phyloP scores from a whole-genome alignment of 1,140 invertebrate species.

The Halesus radiatus region DNA sequence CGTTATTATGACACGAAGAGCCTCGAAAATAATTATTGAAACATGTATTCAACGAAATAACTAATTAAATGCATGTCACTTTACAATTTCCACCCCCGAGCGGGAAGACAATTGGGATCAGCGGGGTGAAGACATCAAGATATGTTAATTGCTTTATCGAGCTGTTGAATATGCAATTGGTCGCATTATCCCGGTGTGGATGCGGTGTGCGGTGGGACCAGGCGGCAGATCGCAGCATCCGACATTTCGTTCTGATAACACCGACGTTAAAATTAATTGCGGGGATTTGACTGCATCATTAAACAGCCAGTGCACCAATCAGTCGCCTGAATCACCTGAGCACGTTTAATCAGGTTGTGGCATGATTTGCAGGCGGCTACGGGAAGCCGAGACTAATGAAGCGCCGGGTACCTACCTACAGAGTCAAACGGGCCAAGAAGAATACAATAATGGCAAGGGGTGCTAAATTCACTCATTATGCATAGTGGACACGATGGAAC shows the following conservation, averaged over 20 bases:
- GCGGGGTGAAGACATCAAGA: constrained; percentile 46
- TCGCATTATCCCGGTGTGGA: constrained; percentile 33
- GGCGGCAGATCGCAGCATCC: constrained; percentile 26
- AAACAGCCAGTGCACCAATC: constrained; percentile 18
- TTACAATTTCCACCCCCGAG: neutral
- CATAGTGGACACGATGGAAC: no score
- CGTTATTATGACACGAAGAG: no score
- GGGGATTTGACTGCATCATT: constrained; percentile 46
- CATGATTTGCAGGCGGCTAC: neutral
- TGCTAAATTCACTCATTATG: no score
- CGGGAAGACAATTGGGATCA: neutral
- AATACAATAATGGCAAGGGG: no score
- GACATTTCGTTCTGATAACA: constrained; percentile 44
- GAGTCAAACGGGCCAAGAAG: no score
- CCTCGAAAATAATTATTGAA: no score
- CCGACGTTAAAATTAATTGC: constrained; percentile 49
- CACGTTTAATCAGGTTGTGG: constrained; percentile 19
- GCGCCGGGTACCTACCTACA: neutral
- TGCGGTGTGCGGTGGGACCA: neutral
- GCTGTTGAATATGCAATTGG: constrained; percentile 49
- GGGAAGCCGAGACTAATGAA: neutral
- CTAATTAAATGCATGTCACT: neutral
- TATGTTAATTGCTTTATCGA: constrained; percentile 48
- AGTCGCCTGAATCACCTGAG: constrained; percentile 31
- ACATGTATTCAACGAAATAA: neutral